Base-by-base conservation (phyloP, 2,797 vertebrate species). In the Darevskia nairensis region DNA sequence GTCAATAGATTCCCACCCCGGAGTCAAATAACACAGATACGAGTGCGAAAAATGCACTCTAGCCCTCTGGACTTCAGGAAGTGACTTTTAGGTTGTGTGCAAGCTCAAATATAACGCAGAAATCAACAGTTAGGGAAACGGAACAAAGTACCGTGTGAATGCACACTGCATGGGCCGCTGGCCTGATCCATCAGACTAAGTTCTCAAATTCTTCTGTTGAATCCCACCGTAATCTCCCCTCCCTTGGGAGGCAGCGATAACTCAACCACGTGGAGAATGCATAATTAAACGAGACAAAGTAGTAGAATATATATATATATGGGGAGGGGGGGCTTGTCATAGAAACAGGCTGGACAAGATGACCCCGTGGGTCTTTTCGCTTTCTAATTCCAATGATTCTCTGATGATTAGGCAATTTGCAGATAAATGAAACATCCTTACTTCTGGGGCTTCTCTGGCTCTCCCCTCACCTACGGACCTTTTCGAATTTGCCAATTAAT, bases 271-370 rank as follows among this genome's bases (percentile, higher is more conserved):
- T 95, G 96, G 94, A 94, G 96, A 96, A 96, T 96, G 96, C 97
- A 96, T 97, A 97, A 97, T 97, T 97, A 97, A 96, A 96, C 92
- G 95, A 94, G 92, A 96, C 96, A 95, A 96, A 96, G 92, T 93
- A 95, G 94, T 95, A 92, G 92, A 94, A 95, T 50, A 75, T 96
- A 92, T 96, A 96, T 94, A 94, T 35, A 23, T 29, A 68, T 95
- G 94, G 88, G 89, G 90, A 25, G 89, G 94, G 94, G 95, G 95
- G 94, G 92, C 92, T 93, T 94, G 93, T 89, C 91, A 89, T 94
- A 80, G 90, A 92, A 92, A 92, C 93, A 94, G 94, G 92, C 91
- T 94, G 94, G 96, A 95, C 94, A 94, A 91, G 11, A 55, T 96
- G 96, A 96, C 96, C 61, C 96, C 89, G 86, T 75, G 92, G 94